Conservation (phyloP, 92 coral and sea anemone species). For the Pocillopora meandrina region DNA sequence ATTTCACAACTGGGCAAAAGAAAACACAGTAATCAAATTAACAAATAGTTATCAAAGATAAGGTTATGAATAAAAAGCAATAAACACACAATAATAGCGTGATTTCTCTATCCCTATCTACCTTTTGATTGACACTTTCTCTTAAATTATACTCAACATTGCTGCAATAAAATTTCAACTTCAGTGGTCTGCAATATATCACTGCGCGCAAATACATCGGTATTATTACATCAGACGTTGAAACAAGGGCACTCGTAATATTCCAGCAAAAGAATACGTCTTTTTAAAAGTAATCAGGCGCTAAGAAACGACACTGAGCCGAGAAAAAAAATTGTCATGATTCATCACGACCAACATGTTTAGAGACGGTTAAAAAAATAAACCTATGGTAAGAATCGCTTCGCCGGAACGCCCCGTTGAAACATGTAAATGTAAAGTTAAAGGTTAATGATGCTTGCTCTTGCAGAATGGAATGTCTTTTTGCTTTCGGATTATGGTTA, state of each 20-base stretch:
- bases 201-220: background rate
- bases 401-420: slow-evolving; percentile 35
- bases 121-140: background rate
- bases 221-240: too few relatives aligned
- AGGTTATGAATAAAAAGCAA: slow-evolving; percentile 4
- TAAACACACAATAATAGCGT: background rate
- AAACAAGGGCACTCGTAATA: too few relatives aligned
- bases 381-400: background rate
- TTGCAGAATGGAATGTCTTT: background rate
- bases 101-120: background rate
- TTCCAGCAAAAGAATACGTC: too few relatives aligned
- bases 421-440: slow-evolving; percentile 3
- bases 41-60: background rate
- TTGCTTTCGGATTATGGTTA: background rate
- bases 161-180: background rate
- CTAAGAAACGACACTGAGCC: too few relatives aligned
- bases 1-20: background rate
- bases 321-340: too few relatives aligned
- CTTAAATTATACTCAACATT: background rate
- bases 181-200: background rate
- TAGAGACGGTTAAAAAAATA: background rate
- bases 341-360: background rate
- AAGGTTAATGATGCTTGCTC: slow-evolving; percentile 1
- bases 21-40: background rate
- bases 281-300: too few relatives aligned